Conservation (phyloP, 2,888 invertebrate genomes). For the Gasteruption jaculator region DNA sequence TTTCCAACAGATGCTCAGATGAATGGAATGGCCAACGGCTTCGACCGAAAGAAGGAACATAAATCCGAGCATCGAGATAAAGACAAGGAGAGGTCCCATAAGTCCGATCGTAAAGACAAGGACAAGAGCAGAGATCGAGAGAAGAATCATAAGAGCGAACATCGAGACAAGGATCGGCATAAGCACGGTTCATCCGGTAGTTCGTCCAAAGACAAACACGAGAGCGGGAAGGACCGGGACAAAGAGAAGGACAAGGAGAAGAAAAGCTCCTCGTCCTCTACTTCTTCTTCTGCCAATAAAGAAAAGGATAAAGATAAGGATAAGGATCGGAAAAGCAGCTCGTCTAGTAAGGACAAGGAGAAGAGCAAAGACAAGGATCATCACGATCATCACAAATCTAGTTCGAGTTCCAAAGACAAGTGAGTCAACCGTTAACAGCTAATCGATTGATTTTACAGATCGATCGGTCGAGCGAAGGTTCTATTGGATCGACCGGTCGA, state of each 20-base stretch:
- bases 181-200: conserved; percentile 44
- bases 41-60: conserved; percentile 57
- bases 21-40: conserved; percentile 80
- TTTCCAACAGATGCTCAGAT: conserved; percentile 60
- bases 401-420: conserved; percentile 48
- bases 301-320: too few species aligned
- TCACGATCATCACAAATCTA: conserved; percentile 48
- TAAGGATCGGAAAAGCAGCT: conserved; percentile 45
- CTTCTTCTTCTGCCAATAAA: too few species aligned
- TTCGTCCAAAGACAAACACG: conserved; percentile 50
- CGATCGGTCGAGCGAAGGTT: too few species aligned
- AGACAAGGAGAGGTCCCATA: conserved; percentile 51
- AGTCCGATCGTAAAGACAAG: conserved; percentile 51
- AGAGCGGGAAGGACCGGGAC: conserved; percentile 39
- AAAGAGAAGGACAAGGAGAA: conserved; percentile 55
- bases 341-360: conserved; percentile 51
- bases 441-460: too few species aligned
- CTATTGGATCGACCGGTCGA: too few species aligned
- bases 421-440: conserved; percentile 10
- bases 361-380: conserved; percentile 54
- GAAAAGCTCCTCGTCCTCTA: conserved; percentile 55
- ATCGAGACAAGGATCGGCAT: conserved; percentile 63
- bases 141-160: conserved; percentile 50
- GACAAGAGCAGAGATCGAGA: conserved; percentile 61
- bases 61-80: conserved; percentile 58